Conservation (phyloP, 2,888 invertebrate genomes). For the Drosophila rubida region DNA sequence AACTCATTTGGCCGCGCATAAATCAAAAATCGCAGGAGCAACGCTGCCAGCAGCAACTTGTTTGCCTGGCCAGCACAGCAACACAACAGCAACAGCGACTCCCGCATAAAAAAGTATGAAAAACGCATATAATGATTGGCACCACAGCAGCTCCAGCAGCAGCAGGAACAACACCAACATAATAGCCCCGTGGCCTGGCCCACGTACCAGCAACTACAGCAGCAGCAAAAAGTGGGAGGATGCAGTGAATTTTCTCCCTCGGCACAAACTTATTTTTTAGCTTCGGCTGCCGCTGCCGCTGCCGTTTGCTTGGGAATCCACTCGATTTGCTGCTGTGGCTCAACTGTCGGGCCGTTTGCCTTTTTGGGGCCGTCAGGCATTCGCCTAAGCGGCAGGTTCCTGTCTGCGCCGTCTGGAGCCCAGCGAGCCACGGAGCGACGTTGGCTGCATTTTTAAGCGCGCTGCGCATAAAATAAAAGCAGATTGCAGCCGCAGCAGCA, state of each 20-base stretch:
- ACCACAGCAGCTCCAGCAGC: slow-evolving; percentile 42
- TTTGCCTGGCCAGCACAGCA: slow-evolving; percentile 39
- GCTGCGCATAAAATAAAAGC: slow-evolving; percentile 79
- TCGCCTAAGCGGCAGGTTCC: slow-evolving; percentile 80
- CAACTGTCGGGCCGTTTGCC: slow-evolving; percentile 77
- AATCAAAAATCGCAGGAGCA: slow-evolving; percentile 72
- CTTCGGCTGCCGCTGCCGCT: slow-evolving; percentile 50
- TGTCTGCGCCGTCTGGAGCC: slow-evolving; percentile 67
- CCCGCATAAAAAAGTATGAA: slow-evolving; percentile 78
- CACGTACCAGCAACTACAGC: slow-evolving; percentile 43
- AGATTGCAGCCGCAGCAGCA: slow-evolving; percentile 69
- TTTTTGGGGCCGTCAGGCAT: slow-evolving; percentile 79
- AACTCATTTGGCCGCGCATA: slow-evolving; percentile 76
- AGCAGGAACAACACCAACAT: slow-evolving; percentile 44
- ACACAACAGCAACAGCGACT: slow-evolving; percentile 56
- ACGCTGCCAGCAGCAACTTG: slow-evolving; percentile 28
- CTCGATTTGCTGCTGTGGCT: slow-evolving; percentile 26
- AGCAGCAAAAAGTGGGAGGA: slow-evolving; percentile 83
- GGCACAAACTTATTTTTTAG: slow-evolving; percentile 60
- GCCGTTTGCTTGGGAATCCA: slow-evolving; percentile 37
- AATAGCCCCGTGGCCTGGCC: slow-evolving; percentile 65
- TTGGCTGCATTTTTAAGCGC: slow-evolving; percentile 80
- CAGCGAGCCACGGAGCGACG: no score
- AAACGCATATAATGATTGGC: slow-evolving; percentile 80
- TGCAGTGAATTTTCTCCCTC: slow-evolving; percentile 80